These are phyloP conservation scores for Apodemia duryi DNA, from an alignment of 2,888 invertebrate genomes.

Conservation along the genomic window DNA sequence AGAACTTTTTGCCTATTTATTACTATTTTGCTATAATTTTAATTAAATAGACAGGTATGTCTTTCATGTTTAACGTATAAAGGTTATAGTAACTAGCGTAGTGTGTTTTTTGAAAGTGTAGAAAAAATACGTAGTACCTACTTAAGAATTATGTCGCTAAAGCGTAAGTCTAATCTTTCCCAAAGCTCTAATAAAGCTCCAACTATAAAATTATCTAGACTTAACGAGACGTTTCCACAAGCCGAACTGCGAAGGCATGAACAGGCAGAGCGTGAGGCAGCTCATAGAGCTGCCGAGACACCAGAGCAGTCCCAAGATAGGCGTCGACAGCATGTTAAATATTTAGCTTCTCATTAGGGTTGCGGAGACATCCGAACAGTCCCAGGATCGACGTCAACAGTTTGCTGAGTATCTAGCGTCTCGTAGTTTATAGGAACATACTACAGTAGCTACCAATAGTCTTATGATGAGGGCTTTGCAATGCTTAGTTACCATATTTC, in stretches of 20 bases:
- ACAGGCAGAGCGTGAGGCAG: slow-evolving; percentile 27
- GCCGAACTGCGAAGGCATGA: slow-evolving; percentile 24
- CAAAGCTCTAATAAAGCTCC: slow-evolving; percentile 29
- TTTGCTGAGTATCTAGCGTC: slow-evolving; percentile 31
- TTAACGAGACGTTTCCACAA: slow-evolving; percentile 4
- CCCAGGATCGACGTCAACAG: slow-evolving; percentile 30
- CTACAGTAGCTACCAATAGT: slow-evolving; percentile 28
- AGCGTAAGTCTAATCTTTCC: slow-evolving; percentile 29
- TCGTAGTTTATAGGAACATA: slow-evolving; percentile 23
- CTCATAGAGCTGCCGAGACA: slow-evolving; percentile 30
- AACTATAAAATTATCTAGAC: slow-evolving; percentile 1
- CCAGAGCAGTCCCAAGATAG: slow-evolving; percentile 31
- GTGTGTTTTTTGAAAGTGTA: too few species aligned
- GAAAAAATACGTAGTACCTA: too few species aligned
- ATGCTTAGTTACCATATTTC: slow-evolving; percentile 29
- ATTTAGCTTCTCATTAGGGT: slow-evolving; percentile 32
- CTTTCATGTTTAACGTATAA: too few species aligned
- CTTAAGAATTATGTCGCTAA: slow-evolving; percentile 24
- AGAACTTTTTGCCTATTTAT: too few species aligned
- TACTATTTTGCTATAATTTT: too few species aligned
- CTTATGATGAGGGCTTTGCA: slow-evolving; percentile 30
- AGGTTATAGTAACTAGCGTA: too few species aligned
- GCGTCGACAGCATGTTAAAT: slow-evolving; percentile 32
- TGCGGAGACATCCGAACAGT: slow-evolving; percentile 30
- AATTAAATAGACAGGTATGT: too few species aligned